Evolutionary conservation across 2,888 invertebrate species (phyloP).

Genomic region (Stenotaenia linearis): DNA sequence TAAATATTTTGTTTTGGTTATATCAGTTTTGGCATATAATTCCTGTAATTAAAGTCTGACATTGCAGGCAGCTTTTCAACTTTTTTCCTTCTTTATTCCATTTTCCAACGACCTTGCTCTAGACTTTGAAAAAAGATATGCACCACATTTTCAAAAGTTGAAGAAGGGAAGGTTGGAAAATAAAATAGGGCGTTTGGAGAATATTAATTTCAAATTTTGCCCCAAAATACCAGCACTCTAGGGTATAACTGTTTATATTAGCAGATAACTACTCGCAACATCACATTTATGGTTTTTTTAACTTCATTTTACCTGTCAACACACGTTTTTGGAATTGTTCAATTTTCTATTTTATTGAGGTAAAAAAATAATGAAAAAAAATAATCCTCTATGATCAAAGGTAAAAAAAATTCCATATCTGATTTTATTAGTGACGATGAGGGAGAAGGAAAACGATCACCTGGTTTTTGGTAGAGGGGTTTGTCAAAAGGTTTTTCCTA

Average conservation of each 20-base stretch:
- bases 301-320: background rate
- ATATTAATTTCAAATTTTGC: background rate
- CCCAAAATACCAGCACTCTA: background rate
- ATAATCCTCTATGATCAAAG: background rate
- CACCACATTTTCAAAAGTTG: background rate
- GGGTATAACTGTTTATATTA: background rate
- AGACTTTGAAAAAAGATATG: background rate
- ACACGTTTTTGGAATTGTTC: background rate
- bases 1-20: background rate
- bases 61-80: background rate
- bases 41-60: background rate
- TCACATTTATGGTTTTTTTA: background rate
- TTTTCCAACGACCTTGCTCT: conserved; percentile 4
- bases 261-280: background rate
- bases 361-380: background rate
- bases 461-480: background rate
- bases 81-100: background rate
- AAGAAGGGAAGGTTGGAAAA: background rate
- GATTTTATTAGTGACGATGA: background rate
- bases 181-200: background rate
- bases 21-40: background rate
- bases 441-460: background rate
- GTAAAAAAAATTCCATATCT: background rate
- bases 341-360: background rate
- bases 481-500: background rate